Base-by-base conservation (phyloP, 1,140 invertebrate species). In the Bradysia coprophila region DNA sequence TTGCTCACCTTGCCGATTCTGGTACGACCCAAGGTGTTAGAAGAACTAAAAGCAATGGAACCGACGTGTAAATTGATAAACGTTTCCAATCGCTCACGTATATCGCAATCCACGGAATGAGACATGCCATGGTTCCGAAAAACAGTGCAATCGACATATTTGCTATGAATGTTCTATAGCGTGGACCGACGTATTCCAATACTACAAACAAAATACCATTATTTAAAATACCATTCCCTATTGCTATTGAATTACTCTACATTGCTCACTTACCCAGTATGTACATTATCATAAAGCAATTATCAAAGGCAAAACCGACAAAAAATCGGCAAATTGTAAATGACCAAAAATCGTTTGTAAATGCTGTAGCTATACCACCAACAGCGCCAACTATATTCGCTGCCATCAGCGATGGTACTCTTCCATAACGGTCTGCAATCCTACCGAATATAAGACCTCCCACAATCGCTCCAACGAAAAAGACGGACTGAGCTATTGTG, bases 231-330 rank as follows among this genome's bases (percentile, higher is more conserved):
- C n/a, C n/a, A n/a, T n/a, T n/a, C n/a, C n/a, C n/a, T n/a, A n/a
- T n/a, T n/a, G n/a, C n/a, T n/a, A n/a, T n/a, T n/a, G n/a, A 47
- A 37, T 43, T 18, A 32, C 18, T 22, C 38, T 38, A 28, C 40
- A 38, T 10, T 41, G 21, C 42, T 45, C 43, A 62, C 69, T 72
- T 65, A 88, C 83, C 82, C 46, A 90, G 62, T 55, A 90, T 89
- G 47, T 90, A 90, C 81, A 89, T 89, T 83, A 89, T 88, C 15
- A 84, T 87, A 57, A 89, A 89, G 54, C 83, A 86, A 56, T 88
- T 89, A 58, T 90, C 85, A 52, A 89, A 90, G 2, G 84, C 81
- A 46, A 89, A 70, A 16, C 86, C 86, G 1, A 87, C 77, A 34
- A 89, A 67, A 62, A 89, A 89, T 19, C 85, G 66, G 58, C 81